These are phyloP conservation scores for Rhynchonycteris naso DNA, from an alignment of 2,797 vertebrate species.

Conservation along the genomic window DNA sequence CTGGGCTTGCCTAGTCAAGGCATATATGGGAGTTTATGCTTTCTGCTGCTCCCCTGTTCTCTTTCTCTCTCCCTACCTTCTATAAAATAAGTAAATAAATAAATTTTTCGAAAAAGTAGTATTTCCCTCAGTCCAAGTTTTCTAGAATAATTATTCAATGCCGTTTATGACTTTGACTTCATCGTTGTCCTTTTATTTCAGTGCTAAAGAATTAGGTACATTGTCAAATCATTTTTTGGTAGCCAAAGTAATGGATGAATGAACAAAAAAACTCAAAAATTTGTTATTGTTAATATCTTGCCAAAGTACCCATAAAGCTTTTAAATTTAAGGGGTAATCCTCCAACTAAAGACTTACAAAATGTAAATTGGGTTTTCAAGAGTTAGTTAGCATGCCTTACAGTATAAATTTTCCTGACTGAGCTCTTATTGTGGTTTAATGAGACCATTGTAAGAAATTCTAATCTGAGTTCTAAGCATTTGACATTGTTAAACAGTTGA, in stretches of 20 bases:
- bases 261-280: conserved; percentile 52
- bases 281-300: conserved; percentile 66
- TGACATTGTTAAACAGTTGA: conserved; percentile 81
- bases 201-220: conserved; percentile 35
- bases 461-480: conserved; percentile 79
- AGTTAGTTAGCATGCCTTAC: conserved; percentile 72
- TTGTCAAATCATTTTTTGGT: conserved; percentile 55
- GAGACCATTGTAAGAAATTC: conserved; percentile 77
- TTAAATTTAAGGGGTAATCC: conserved; percentile 70
- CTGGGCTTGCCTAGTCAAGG: too few species aligned
- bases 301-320: conserved; percentile 67
- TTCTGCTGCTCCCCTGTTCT: too few species aligned
- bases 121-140: background rate
- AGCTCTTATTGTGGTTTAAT: conserved; percentile 77
- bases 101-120: too few species aligned
- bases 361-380: conserved; percentile 67
- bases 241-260: conserved; percentile 33
- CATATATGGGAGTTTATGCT: too few species aligned
- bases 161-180: background rate
- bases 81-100: too few species aligned
- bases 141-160: conserved; percentile 40
- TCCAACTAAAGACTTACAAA: conserved; percentile 72
- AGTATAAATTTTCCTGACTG: conserved; percentile 74
- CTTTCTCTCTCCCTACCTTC: too few species aligned
- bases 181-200: conserved; percentile 60